Evolutionary conservation across 2,113 vertebrate species (phyloP), one percentile per base, ranked within the genome.

Genomic region (Lipotes vexillifer): DNA sequence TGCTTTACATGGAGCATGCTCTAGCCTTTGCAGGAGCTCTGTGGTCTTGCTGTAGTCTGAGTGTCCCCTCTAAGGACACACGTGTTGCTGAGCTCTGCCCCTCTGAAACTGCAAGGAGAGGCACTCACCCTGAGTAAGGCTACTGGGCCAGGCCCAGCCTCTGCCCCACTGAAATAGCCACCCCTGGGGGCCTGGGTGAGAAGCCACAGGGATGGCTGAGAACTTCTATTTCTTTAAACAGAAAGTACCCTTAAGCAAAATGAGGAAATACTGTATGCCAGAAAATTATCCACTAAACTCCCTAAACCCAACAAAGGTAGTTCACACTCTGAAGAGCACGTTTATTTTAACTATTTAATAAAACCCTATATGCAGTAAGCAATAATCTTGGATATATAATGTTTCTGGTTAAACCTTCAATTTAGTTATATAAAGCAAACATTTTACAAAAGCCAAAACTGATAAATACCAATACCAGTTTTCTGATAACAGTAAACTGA

Each of bases 271-370:
- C 4, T 25, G 1, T 27, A 27, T 46, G 25, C 38, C 74, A 96
- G 69, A 63, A 95, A 94, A 94, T 59, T 33, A 88, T 8, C 81
- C 29, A 84, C 8, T 33, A 59, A 52, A 52, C 81, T 82, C 74
- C 21, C 55, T 63, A 81, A 96, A n/a, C 52, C 25, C 72, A 85
- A 72, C 5, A 25, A 6, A 63, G 8, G 46, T 17, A 59, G 63
- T 46, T 65, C 41, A 84, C 44, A 46, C 17, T 71, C 49, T 71
- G 31, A 84, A 93, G 41, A 83, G 15, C 17, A 38, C 17, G 55
- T 69, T 80, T 89, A 46, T 65, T 93, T 82, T 82, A 72, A 59
- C 55, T 59, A 5, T 49, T 93, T 55, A 90, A 90, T 88, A 93
- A 90, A 96, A 90, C 15, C 49, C 33, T 90, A 21, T 25, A 29